phyloP scores from a whole-genome alignment of 1,140 invertebrate species.

The Sitobion miscanthi region DNA sequence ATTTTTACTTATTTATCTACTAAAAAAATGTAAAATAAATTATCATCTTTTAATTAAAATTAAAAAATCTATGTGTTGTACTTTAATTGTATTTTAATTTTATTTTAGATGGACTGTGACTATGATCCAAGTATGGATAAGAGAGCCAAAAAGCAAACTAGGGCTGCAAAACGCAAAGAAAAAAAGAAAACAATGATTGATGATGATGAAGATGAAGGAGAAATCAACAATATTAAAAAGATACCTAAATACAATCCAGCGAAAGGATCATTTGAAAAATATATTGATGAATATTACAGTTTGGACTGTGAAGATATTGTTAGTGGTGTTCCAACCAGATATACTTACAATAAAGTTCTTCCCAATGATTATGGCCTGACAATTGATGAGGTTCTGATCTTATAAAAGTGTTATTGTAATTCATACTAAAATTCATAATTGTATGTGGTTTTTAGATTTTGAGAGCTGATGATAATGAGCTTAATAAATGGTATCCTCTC shows the following conservation, averaged over 20 bases:
- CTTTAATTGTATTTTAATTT: conserved; percentile 59
- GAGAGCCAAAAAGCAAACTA: conserved; percentile 53
- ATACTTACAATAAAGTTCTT: conserved; percentile 88
- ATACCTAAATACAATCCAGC: conserved; percentile 76
- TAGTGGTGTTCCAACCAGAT: conserved; percentile 86
- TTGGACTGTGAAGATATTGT: conserved; percentile 95
- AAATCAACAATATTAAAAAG: conserved; percentile 72
- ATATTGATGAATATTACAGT: conserved; percentile 93
- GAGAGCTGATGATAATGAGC: conserved; percentile 85
- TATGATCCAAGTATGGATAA: conserved; percentile 69
- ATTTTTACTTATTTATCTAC: background rate
- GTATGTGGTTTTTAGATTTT: conserved; percentile 73
- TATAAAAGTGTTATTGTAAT: background rate
- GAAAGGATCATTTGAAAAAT: conserved; percentile 81
- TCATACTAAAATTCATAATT: background rate
- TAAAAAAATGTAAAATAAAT: background rate
- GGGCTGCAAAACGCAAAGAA: conserved; percentile 62
- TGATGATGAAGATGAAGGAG: conserved; percentile 63
- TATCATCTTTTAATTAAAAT: background rate
- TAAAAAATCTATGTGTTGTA: background rate
- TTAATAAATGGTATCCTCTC: conserved; percentile 93
- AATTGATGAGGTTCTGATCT: conserved; percentile 77
- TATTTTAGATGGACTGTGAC: conserved; percentile 83
- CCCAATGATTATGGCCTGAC: conserved; percentile 92
- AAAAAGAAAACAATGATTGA: conserved; percentile 70